Conservation (phyloP, 2,888 invertebrate species). For the Crematogaster levior region DNA sequence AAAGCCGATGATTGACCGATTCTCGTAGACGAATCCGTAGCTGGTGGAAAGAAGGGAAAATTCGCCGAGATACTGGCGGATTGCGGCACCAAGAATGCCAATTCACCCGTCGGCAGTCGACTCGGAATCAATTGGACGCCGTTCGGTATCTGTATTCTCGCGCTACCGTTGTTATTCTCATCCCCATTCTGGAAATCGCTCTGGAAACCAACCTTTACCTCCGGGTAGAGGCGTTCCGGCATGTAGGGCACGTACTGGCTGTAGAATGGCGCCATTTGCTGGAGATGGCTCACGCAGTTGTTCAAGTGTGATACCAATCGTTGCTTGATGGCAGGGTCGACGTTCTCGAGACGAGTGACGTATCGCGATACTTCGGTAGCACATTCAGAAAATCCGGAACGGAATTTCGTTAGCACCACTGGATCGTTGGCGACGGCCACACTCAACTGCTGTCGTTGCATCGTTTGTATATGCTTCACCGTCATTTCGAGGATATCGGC, state of each 20-base stretch:
- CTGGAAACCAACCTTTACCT: slow-evolving; percentile 84
- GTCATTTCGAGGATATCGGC: slow-evolving; percentile 98
- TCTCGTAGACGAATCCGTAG: slow-evolving; percentile 77
- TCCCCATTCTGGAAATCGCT: slow-evolving; percentile 82
- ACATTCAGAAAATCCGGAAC: slow-evolving; percentile 95
- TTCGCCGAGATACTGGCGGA: slow-evolving; percentile 85
- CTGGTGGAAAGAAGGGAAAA: slow-evolving; percentile 86
- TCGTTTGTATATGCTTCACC: slow-evolving; percentile 95
- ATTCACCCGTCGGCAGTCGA: slow-evolving; percentile 89
- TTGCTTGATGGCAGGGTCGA: slow-evolving; percentile 88
- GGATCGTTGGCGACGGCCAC: slow-evolving; percentile 94
- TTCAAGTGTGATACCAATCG: slow-evolving; percentile 89
- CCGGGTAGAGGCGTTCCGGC: slow-evolving; percentile 84
- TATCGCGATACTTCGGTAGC: slow-evolving; percentile 93
- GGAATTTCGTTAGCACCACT: slow-evolving; percentile 93
- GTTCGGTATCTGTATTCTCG: slow-evolving; percentile 88
- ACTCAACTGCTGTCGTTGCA: slow-evolving; percentile 95
- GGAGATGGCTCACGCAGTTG: slow-evolving; percentile 89
- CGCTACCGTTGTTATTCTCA: slow-evolving; percentile 87
- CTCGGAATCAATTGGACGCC: slow-evolving; percentile 90
- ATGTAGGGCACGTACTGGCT: slow-evolving; percentile 84
- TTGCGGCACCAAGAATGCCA: slow-evolving; percentile 89
- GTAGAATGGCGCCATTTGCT: slow-evolving; percentile 86
- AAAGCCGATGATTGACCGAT: slow-evolving; percentile 83
- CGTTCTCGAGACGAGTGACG: slow-evolving; percentile 89